phyloP scores from a whole-genome alignment of 1,140 invertebrate genomes.

The Drosophila littoralis region DNA sequence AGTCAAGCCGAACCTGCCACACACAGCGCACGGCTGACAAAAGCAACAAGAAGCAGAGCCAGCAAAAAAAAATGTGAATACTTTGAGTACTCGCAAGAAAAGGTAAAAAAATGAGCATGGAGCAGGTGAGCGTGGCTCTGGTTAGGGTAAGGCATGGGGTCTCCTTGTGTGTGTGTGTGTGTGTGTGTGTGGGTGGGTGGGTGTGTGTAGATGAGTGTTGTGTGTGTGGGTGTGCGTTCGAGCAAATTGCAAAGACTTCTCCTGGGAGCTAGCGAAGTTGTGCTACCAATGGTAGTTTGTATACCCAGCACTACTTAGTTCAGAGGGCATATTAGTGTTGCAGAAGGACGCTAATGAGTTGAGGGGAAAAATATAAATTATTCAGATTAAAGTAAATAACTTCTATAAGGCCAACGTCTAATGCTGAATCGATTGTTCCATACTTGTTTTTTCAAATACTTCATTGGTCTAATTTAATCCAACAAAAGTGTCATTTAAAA shows the following conservation, averaged over 20 bases:
- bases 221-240: conserved; percentile 17
- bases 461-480: too few relatives aligned
- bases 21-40: conserved; percentile 32
- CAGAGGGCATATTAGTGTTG: background rate
- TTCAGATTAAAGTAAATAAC: background rate
- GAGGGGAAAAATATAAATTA: too few relatives aligned
- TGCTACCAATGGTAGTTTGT: conserved; percentile 31
- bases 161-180: background rate
- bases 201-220: conserved; percentile 3
- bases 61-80: conserved; percentile 19
- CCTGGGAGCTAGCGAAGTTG: conserved; percentile 43
- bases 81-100: conserved; percentile 15
- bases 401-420: too few relatives aligned
- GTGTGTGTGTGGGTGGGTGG: conserved; percentile 4
- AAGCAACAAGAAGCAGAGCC: conserved; percentile 20
- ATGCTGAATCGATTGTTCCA: too few relatives aligned
- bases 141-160: conserved; percentile 6
- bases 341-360: background rate
- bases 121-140: conserved; percentile 40
- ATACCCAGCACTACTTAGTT: conserved; percentile 8
- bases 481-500: too few relatives aligned
- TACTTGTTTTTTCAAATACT: too few relatives aligned
- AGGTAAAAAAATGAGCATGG: conserved; percentile 19
- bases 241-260: conserved; percentile 50
- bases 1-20: conserved; percentile 33